phyloP scores from a whole-genome alignment of 2,888 invertebrate species.

The Malachius bipustulatus region DNA sequence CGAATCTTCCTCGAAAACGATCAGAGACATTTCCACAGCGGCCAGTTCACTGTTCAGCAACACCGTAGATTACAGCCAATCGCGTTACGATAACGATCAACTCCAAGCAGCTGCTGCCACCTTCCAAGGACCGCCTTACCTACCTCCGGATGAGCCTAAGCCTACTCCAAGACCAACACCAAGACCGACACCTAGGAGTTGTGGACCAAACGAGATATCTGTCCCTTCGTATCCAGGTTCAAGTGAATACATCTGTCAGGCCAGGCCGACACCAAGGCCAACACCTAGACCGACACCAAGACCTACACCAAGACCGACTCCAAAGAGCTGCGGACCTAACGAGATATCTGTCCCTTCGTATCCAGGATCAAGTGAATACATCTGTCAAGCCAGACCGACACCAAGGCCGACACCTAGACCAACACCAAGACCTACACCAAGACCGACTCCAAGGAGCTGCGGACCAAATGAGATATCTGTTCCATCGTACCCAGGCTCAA shows the following conservation, averaged over 20 bases:
- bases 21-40: slow-evolving; percentile 26
- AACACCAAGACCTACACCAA: slow-evolving; percentile 14
- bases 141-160: slow-evolving; percentile 30
- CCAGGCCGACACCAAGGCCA: background rate
- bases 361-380: background rate
- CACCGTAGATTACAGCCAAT: slow-evolving; percentile 31
- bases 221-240: background rate
- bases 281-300: background rate
- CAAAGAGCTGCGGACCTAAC: background rate
- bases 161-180: slow-evolving; percentile 24
- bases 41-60: slow-evolving; percentile 23
- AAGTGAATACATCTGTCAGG: background rate
- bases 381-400: slow-evolving; percentile 1
- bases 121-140: slow-evolving; percentile 32
- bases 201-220: slow-evolving; percentile 21
- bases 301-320: too few relatives aligned
- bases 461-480: slow-evolving; percentile 2
- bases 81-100: slow-evolving; percentile 28
- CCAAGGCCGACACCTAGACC: too few relatives aligned
- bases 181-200: slow-evolving; percentile 7
- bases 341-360: background rate
- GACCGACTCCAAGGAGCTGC: too few relatives aligned
- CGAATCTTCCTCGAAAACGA: slow-evolving; percentile 26
- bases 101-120: slow-evolving; percentile 31
- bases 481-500: background rate